Base-by-base conservation (phyloP, 2,797 vertebrate species). In the Gymnoscopelus microlampas region DNA sequence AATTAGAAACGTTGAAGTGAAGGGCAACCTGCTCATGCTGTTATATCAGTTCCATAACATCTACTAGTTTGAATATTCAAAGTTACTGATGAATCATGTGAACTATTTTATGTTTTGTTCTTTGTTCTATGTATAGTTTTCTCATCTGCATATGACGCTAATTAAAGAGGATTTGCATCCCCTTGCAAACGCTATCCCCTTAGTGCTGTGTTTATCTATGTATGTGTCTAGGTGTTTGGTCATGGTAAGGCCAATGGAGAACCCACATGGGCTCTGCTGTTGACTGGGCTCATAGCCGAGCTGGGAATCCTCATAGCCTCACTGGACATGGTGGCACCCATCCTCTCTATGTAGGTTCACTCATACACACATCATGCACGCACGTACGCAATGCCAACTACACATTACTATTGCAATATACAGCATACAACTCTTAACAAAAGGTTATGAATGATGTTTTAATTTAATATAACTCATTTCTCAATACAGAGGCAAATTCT, bases 251-350 rank as follows among this genome's bases (percentile, higher is more conserved):
- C 91, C 0, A 99, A 99, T 2, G 98, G 97, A 7, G 98, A 99
- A 74, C 98, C 98, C 0, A 99, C 98, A 0, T 99, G 97, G 98
- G 98, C 98, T 3, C 92, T 99, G 54, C 90, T 99, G 44, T 90
- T 99, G 77, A 99, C 98, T 0, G 96, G 95, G 0, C 87, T 98
- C 47, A 99, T 99, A 24, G 97, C 98, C 0, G 97, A 99, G 81
- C 91, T 99, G 11, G 98, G 98, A 53, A 99, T 99, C 84, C 96
- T 99, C 48, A 99, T 99, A 15, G 98, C 98, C 55, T 99, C 98
- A 0, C 90, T 99, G 9, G 98, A 99, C 81, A 97, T 99, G 98
- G 98, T 99, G 78, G 98, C 98, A 57, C 98, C 98, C 3, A 99
- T 99, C 68, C 95, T 99, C n/a, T 99, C 98, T 29, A 99, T 99